A percentile compares a stretch with the other conserved stretches of the same genome.
Conservation (phyloP, 2,113 vertebrate species). For the Apodemus sylvaticus region DNA sequence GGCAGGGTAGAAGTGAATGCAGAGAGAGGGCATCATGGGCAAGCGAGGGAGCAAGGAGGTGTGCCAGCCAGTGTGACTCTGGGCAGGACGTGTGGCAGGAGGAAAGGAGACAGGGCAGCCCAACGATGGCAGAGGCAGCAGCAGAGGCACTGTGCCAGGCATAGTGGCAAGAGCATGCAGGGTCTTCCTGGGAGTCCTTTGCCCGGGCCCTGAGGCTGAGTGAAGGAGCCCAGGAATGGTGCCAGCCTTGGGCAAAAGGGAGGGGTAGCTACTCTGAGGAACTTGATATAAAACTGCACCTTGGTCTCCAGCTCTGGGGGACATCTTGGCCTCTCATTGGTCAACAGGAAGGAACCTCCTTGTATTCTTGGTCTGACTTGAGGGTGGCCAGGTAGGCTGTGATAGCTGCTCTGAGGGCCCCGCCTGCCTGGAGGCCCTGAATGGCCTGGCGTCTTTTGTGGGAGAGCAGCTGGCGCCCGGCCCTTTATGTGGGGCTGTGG, state of each 20-base stretch:
- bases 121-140: too few species aligned
- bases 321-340: not conserved
- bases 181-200: not conserved
- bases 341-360: not conserved
- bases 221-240: not conserved
- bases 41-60: not conserved
- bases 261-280: not conserved
- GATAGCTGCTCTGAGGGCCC: not conserved
- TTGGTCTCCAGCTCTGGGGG: not conserved
- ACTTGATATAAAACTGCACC: not conserved
- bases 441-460: constrained; percentile 72
- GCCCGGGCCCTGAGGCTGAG: not conserved
- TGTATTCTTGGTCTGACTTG: not conserved
- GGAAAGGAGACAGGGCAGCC: not conserved
- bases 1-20: not conserved
- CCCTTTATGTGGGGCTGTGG: constrained; percentile 89
- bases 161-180: rapidly evolving
- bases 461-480: constrained; percentile 87
- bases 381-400: constrained; percentile 73
- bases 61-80: not conserved
- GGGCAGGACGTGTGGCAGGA: not conserved
- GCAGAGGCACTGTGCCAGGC: not conserved
- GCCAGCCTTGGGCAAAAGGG: not conserved
- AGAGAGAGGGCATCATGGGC: not conserved
- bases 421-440: constrained; percentile 60